Evolutionary conservation across 2,797 vertebrate species (phyloP).

Genomic region (Pogonophryne albipinna): DNA sequence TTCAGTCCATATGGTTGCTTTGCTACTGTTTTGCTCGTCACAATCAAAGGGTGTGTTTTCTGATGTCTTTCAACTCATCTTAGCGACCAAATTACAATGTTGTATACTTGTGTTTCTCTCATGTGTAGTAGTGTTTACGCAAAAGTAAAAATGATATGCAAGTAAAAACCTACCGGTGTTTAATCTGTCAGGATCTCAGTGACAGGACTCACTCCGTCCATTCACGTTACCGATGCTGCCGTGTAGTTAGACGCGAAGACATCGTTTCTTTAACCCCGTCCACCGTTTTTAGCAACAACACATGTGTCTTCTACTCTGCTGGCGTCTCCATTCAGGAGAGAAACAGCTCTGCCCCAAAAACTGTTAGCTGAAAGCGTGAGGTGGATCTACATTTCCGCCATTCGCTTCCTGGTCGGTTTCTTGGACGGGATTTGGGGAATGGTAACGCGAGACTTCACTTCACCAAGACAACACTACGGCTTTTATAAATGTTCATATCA

Average conservation of each 20-base stretch:
- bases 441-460: slow-evolving; percentile 60
- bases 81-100: too few species aligned
- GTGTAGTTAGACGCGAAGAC: slow-evolving; percentile 17
- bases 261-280: slow-evolving; percentile 35
- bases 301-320: background rate
- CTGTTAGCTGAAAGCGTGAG: slow-evolving; percentile 49
- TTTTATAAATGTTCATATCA: background rate
- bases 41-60: background rate
- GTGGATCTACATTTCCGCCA: slow-evolving; percentile 68
- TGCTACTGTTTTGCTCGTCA: background rate
- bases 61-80: background rate
- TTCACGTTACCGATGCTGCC: slow-evolving; percentile 29
- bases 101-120: rapidly evolving
- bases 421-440: slow-evolving; percentile 47
- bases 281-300: background rate
- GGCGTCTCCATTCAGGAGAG: background rate
- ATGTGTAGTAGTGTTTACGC: too few species aligned
- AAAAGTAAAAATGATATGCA: background rate
- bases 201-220: slow-evolving; percentile 58
- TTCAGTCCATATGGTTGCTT: slow-evolving; percentile 14
- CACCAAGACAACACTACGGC: background rate
- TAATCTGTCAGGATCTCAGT: slow-evolving; percentile 45
- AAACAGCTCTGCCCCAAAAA: background rate
- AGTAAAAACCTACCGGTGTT: slow-evolving; percentile 55
- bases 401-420: slow-evolving; percentile 72